These are phyloP conservation scores for Chionomys nivalis DNA, from an alignment of 2,113 vertebrate genomes.

Conservation along the genomic window DNA sequence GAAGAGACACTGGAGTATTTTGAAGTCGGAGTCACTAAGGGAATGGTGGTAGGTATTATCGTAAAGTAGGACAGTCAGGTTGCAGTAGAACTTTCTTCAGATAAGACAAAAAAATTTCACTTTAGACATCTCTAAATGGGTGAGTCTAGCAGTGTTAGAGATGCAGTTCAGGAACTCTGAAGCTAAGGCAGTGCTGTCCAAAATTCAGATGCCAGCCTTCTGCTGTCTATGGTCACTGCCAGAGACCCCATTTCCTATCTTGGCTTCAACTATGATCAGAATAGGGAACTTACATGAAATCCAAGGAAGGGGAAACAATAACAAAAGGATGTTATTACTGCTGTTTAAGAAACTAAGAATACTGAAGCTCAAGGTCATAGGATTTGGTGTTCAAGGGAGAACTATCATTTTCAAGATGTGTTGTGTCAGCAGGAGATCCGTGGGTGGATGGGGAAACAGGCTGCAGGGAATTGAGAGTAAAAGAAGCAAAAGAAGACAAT, in stretches of 20 bases:
- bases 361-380: neutral
- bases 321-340: neutral
- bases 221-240: neutral
- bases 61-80: neutral
- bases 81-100: neutral
- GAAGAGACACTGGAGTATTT: neutral
- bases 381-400: constrained; percentile 19
- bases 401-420: neutral
- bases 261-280: neutral
- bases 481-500: neutral
- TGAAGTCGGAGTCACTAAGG: neutral
- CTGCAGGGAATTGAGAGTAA: neutral
- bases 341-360: neutral
- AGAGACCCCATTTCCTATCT: neutral
- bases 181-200: neutral
- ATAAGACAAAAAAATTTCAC: neutral
- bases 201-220: neutral
- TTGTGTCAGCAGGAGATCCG: neutral
- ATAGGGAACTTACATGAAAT: constrained; percentile 12
- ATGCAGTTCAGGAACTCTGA: neutral
- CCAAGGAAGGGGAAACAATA: neutral
- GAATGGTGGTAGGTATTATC: neutral
- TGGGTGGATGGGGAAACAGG: neutral
- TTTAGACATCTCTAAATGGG: constrained; percentile 7
- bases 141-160: neutral